These are phyloP conservation scores for Podabrus alpinus DNA, from an alignment of 2,888 invertebrate species.

Conservation along the genomic window DNA sequence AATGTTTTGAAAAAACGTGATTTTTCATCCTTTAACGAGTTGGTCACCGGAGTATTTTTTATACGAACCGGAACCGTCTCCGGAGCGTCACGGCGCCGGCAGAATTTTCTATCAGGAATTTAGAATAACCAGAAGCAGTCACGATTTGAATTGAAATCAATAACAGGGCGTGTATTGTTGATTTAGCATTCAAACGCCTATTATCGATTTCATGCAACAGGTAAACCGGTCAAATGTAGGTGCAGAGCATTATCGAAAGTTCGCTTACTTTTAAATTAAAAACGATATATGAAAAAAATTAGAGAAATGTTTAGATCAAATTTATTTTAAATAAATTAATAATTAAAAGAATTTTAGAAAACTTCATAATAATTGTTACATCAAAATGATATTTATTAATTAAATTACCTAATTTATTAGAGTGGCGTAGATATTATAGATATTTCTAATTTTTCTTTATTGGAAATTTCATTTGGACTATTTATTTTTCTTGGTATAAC, in stretches of 20 bases:
- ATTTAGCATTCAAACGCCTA: neutral
- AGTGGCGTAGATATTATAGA: conserved; percentile 21
- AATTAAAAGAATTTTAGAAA: neutral
- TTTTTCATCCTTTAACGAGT: neutral
- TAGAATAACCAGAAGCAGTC: conserved; percentile 2
- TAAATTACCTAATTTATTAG: neutral
- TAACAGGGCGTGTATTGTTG: conserved; percentile 2
- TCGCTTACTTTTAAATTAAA: neutral
- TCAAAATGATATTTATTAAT: neutral
- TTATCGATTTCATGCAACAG: neutral
- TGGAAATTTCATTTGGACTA: neutral
- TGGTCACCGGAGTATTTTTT: neutral
- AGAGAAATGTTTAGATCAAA: neutral
- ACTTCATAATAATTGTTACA: neutral
- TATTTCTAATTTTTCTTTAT: conserved; percentile 11
- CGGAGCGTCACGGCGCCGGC: conserved; percentile 32
- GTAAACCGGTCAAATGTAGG: neutral
- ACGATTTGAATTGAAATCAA: conserved; percentile 3
- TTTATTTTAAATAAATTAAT: neutral
- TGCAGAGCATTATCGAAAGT: neutral
- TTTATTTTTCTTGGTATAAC: conserved; percentile 41
- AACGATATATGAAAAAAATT: no score
- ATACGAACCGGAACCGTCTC: conserved; percentile 14
- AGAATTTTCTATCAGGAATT: conserved; percentile 22
- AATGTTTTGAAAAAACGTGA: neutral